phyloP scores from a whole-genome alignment of 2,113 vertebrate species.

The Baryphthengus martii region DNA sequence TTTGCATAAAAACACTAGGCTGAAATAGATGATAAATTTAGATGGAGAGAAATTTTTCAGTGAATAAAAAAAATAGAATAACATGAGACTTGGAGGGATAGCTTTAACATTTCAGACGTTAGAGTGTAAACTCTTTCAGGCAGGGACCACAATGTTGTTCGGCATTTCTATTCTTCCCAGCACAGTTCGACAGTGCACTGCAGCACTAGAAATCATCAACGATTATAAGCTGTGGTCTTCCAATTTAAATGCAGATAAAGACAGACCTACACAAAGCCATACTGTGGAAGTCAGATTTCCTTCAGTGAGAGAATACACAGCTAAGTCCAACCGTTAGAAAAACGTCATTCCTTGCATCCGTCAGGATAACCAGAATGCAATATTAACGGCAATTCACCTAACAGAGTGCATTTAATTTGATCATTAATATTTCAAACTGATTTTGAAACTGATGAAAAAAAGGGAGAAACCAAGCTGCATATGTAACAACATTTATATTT shows the following conservation, averaged over 20 bases:
- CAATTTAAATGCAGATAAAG: neutral
- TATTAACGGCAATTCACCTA: neutral
- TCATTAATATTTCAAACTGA: constrained; percentile 42
- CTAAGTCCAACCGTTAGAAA: constrained; percentile 1
- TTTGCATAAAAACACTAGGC: neutral
- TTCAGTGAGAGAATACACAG: neutral
- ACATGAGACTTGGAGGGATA: neutral
- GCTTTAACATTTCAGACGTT: neutral
- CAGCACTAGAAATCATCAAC: neutral
- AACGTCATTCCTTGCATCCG: neutral
- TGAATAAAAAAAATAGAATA: neutral
- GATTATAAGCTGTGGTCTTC: constrained; percentile 1
- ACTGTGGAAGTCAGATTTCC: neutral
- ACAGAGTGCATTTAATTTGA: neutral
- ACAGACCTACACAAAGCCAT: neutral
- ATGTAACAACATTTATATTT: constrained; percentile 46
- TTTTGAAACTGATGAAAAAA: constrained; percentile 30
- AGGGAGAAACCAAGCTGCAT: neutral
- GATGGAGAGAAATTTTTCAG: neutral
- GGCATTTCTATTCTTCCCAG: neutral
- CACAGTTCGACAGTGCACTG: neutral
- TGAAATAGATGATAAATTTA: neutral
- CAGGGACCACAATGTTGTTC: neutral
- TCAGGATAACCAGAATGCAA: neutral
- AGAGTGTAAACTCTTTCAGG: neutral